Conservation (phyloP, 1,140 invertebrate genomes). For the Bombus terrestris region DNA sequence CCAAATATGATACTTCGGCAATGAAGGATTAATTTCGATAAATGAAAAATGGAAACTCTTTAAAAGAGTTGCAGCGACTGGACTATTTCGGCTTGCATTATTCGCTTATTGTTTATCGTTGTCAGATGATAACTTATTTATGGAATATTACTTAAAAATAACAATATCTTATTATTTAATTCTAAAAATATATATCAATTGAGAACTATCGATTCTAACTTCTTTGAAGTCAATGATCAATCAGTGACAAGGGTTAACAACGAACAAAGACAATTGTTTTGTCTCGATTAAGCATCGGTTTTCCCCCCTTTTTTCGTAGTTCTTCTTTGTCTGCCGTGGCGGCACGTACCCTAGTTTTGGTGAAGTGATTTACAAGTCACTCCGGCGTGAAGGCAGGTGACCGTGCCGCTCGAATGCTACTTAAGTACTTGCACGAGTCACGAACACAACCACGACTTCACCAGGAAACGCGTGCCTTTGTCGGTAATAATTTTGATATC, state of each 20-base stretch:
- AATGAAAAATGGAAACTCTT: neutral
- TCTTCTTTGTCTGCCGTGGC: conserved; percentile 60
- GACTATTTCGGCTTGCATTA: too few relatives aligned
- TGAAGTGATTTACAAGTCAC: conserved; percentile 82
- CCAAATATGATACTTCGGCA: too few relatives aligned
- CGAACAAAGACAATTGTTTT: conserved; percentile 59
- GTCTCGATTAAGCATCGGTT: conserved; percentile 53
- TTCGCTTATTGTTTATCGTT: neutral
- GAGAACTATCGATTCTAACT: neutral
- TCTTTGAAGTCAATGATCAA: neutral
- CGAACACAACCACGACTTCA: conserved; percentile 30
- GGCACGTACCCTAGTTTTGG: conserved; percentile 78
- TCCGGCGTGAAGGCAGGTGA: conserved; percentile 81
- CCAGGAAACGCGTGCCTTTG: conserved; percentile 42
- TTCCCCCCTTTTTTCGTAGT: conserved; percentile 22
- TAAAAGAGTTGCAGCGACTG: too few relatives aligned
- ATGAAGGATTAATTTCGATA: neutral
- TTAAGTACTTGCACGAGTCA: conserved; percentile 64
- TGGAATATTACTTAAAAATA: neutral
- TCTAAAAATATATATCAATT: neutral
- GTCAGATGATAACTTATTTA: neutral
- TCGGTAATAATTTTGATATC: conserved; percentile 43
- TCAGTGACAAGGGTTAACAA: neutral
- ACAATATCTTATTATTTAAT: neutral
- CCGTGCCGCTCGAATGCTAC: conserved; percentile 76